These are phyloP conservation scores for Hucho hucho DNA, from an alignment of 2,113 vertebrate genomes.

Conservation along the genomic window DNA sequence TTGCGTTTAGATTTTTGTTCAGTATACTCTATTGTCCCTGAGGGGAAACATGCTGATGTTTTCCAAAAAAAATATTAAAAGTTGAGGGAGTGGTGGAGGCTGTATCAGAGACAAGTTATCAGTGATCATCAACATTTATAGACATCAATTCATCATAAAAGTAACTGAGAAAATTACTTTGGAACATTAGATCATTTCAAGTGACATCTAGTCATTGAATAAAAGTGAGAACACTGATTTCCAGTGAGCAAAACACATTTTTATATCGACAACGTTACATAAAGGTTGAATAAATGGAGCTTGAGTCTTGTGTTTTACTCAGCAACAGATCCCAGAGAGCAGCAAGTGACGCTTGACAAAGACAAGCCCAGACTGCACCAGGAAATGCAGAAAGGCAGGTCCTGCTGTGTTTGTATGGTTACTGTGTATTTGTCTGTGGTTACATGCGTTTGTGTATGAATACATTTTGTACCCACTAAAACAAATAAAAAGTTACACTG, in stretches of 20 bases:
- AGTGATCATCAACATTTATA: background rate
- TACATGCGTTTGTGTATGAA: background rate
- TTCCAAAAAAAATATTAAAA: no score
- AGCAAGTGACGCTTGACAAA: background rate
- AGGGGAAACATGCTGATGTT: no score
- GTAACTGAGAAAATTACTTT: background rate
- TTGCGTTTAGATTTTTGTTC: no score
- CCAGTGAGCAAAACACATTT: no score
- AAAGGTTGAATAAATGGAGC: background rate
- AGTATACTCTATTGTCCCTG: no score
- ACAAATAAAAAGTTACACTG: no score
- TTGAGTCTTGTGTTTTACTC: background rate
- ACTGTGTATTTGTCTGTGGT: background rate
- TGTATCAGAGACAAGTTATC: background rate
- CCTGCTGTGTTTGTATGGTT: background rate
- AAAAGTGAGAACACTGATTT: no score
- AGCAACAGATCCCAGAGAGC: background rate
- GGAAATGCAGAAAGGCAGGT: slow-evolving; percentile 36
- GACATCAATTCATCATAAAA: background rate
- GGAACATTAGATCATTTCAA: no score
- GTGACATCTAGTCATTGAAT: no score
- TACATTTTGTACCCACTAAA: background rate
- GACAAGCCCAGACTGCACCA: slow-evolving; percentile 21
- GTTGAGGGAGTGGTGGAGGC: background rate
- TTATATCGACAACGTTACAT: no score